Conservation (phyloP, 2,113 vertebrate species). For the Hyperoodon ampullatus region DNA sequence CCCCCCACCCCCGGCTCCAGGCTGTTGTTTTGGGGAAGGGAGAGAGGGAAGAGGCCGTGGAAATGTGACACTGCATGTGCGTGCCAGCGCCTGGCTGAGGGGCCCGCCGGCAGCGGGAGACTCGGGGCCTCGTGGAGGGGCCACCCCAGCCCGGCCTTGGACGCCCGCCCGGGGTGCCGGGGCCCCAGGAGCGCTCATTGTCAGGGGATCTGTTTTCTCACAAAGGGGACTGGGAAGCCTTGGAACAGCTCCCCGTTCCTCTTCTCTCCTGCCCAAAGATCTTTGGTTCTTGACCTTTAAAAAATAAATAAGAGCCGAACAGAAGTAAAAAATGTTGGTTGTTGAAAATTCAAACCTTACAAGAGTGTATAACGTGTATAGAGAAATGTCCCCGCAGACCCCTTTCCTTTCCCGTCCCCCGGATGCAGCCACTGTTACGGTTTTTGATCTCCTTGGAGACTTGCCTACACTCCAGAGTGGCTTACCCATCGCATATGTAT, state of each 20-base stretch:
- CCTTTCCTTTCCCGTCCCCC: neutral
- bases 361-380: neutral
- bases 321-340: neutral
- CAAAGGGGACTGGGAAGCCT: neutral
- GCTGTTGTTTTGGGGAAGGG: neutral
- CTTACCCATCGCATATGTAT: neutral
- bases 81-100: neutral
- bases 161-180: fast-evolving
- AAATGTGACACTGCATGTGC: neutral
- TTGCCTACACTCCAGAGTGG: fast-evolving
- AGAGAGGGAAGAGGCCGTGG: neutral
- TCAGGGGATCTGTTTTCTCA: conserved; percentile 37
- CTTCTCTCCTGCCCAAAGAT: neutral
- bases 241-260: neutral
- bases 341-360: neutral
- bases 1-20: neutral
- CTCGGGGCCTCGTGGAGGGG: fast-evolving
- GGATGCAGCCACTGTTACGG: neutral
- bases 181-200: neutral
- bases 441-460: neutral
- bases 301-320: neutral
- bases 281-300: neutral
- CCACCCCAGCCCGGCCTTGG: neutral
- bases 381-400: neutral
- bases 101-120: neutral